These are phyloP conservation scores for Labroides dimidiatus DNA, from an alignment of 2,797 vertebrate species.

Conservation along the genomic window DNA sequence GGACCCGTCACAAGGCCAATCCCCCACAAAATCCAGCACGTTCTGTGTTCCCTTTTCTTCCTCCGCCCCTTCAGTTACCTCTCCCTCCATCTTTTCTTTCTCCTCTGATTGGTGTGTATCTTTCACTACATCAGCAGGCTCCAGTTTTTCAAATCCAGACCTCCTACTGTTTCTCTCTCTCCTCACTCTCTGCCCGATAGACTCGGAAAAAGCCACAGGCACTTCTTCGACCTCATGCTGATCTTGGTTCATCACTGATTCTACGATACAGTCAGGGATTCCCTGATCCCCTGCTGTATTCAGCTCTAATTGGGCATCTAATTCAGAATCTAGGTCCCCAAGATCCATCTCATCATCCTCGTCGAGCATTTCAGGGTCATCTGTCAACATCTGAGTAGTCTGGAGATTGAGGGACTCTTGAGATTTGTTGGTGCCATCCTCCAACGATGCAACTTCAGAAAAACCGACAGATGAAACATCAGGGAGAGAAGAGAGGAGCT, in stretches of 20 bases:
- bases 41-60: slow-evolving; percentile 58
- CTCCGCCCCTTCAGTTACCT: slow-evolving; percentile 8
- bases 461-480: slow-evolving; percentile 78
- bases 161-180: slow-evolving; percentile 65
- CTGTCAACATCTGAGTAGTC: slow-evolving; percentile 4
- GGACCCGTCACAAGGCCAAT: slow-evolving; percentile 90
- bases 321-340: slow-evolving; percentile 53
- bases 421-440: slow-evolving; percentile 45
- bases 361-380: slow-evolving; percentile 18
- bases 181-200: slow-evolving; percentile 81
- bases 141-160: slow-evolving; percentile 39
- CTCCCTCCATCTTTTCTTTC: slow-evolving; percentile 26
- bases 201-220: slow-evolving; percentile 76
- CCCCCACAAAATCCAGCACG: slow-evolving; percentile 88
- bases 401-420: slow-evolving; percentile 56
- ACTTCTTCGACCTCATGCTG: slow-evolving; percentile 52
- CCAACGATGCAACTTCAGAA: slow-evolving; percentile 20
- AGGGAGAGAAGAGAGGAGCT: slow-evolving; percentile 79
- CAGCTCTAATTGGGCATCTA: slow-evolving; percentile 46
- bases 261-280: slow-evolving; percentile 76
- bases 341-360: slow-evolving; percentile 44
- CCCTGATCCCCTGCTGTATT: slow-evolving; percentile 35
- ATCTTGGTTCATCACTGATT: slow-evolving; percentile 71
- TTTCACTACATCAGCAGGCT: slow-evolving; percentile 66
- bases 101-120: slow-evolving; percentile 50